Evolutionary conservation across 1,140 invertebrate genomes (phyloP).

Genomic region (Caenorhabditis latens): DNA sequence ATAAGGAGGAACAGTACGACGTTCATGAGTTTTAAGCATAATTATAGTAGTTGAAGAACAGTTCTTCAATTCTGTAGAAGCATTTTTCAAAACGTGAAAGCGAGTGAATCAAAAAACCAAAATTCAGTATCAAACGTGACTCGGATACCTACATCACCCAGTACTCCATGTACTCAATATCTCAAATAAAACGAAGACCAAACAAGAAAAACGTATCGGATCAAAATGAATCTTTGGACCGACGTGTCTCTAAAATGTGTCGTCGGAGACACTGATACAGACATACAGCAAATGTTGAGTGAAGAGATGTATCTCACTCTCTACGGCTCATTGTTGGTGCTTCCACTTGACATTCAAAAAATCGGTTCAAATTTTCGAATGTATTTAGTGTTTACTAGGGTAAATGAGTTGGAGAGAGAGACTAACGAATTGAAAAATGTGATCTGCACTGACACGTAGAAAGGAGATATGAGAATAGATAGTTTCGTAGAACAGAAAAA

Average conservation of each 20-base stretch:
- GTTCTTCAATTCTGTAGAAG: no score
- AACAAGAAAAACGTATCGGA: not conserved
- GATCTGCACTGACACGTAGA: slow-evolving; percentile 28
- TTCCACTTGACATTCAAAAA: slow-evolving; percentile 37
- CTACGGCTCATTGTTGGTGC: not conserved
- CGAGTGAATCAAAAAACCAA: not conserved
- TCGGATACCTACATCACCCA: not conserved
- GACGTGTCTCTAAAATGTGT: not conserved
- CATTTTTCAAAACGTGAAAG: not conserved
- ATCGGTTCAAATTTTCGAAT: slow-evolving; percentile 44
- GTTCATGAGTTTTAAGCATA: no score
- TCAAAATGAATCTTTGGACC: slow-evolving; percentile 41
- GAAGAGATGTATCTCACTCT: not conserved
- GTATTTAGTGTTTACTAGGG: slow-evolving; percentile 32
- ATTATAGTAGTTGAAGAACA: no score
- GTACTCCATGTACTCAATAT: slow-evolving; percentile 7
- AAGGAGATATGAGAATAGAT: not conserved
- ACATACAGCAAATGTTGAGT: not conserved
- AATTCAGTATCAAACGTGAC: not conserved
- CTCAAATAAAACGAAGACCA: not conserved
- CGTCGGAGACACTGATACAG: slow-evolving; percentile 41
- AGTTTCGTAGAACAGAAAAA: not conserved
- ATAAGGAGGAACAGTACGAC: no score
- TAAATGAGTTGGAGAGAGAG: not conserved
- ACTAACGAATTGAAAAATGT: not conserved